Conservation (phyloP, 2,888 invertebrate species). For the Timandra comae region DNA sequence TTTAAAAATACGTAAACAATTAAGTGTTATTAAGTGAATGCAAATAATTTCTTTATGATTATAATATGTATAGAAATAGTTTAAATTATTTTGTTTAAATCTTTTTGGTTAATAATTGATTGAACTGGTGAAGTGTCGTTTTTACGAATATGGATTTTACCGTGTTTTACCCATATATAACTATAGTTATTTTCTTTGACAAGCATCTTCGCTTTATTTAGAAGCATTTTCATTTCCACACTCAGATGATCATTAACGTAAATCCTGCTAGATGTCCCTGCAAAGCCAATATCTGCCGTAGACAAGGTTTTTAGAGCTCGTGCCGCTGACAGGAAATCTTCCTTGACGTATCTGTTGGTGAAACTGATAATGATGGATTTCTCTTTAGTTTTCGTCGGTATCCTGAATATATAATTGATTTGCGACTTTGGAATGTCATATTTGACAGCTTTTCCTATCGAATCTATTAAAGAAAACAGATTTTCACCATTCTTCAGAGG, state of each 20-base stretch:
- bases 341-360: slow-evolving; percentile 4
- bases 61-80: background rate
- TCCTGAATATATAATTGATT: background rate
- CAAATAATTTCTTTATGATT: too few relatives aligned
- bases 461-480: background rate
- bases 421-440: background rate
- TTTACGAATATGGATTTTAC: slow-evolving; percentile 11
- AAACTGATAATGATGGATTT: slow-evolving; percentile 1
- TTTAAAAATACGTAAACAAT: too few relatives aligned
- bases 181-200: slow-evolving; percentile 5
- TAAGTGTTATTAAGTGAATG: too few relatives aligned
- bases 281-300: slow-evolving; percentile 5
- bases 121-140: slow-evolving; percentile 3
- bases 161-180: slow-evolving; percentile 10
- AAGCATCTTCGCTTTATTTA: slow-evolving; percentile 2
- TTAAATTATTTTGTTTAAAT: slow-evolving; percentile 9
- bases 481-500: background rate
- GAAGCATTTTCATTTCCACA: slow-evolving; percentile 4
- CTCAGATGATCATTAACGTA: slow-evolving; percentile 4
- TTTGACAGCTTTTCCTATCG: background rate
- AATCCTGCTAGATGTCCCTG: background rate
- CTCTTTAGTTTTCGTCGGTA: background rate
- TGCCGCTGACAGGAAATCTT: slow-evolving; percentile 8
- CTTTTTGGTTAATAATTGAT: slow-evolving; percentile 1
- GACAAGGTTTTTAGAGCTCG: slow-evolving; percentile 1